Evolutionary conservation across 2,888 invertebrate species (phyloP), one percentile per base, ranked within the genome.

Genomic region (Phengaris alcon): DNA sequence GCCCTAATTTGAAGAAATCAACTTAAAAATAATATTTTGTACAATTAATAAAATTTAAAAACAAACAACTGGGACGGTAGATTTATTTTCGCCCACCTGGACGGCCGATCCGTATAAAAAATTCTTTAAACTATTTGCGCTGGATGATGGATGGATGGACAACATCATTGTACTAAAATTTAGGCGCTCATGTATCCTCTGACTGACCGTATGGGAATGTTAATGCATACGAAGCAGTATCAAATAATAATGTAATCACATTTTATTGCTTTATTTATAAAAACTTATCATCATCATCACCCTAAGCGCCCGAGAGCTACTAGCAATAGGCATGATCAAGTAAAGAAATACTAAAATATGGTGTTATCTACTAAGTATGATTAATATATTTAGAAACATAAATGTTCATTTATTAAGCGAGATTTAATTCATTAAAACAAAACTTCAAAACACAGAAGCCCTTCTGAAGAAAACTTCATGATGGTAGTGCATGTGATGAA

Each of bases 191-290:
- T 77, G 76, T 76, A 79, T 76, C 77, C 76, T 79, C 77, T 77
- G 79, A 77, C 75, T 77, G 79, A 80, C 79, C 79, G 75, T 75
- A 77, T 59, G 76, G 64, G 77, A 77, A 80, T 79, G 79, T 76
- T 77, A 77, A 78, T 77, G 76, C 73, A 59, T 44, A 76, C 75
- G 75, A 72, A 77, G 79, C 9, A 78, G 78, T 77, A 79, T 77
- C 79, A 77, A 78, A 76, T 75, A 69, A 70, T 75, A 78, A 77
- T 76, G 68, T 77, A 74, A 79, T 75, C 73, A 69, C 15, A n/a
- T 44, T 46, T 59, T 48, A 46, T 46, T 46, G 57, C 44, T 59
- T 59, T 59, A 59, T 59, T 22, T 59, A n/a, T 57, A 3, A 15
- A 15, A 8, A 57, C 15, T 15, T 7, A 22, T 59, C 22, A 59